Conservation (phyloP, 2,113 vertebrate genomes). For the Stictonetta naevosa region DNA sequence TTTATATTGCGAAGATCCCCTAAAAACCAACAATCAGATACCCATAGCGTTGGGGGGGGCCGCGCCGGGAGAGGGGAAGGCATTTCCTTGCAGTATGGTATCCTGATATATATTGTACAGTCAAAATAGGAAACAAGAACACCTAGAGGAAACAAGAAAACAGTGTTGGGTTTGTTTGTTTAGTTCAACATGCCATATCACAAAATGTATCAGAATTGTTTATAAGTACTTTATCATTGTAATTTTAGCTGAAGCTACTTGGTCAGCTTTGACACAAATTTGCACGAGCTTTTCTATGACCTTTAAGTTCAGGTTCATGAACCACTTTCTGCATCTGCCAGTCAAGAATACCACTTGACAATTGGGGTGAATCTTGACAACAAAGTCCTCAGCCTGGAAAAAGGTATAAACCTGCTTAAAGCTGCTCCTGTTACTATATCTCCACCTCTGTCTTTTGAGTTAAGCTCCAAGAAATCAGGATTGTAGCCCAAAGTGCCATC, state of each 20-base stretch:
- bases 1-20: background rate
- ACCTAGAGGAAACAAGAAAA: background rate
- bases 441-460: background rate
- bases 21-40: too few relatives aligned
- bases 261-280: background rate
- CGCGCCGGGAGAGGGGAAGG: too few relatives aligned
- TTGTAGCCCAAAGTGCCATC: background rate
- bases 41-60: too few relatives aligned
- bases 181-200: background rate
- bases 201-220: background rate
- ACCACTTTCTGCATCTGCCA: background rate
- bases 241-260: background rate
- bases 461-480: background rate
- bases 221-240: background rate
- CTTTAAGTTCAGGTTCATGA: background rate
- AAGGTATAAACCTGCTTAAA: background rate
- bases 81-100: background rate
- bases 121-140: background rate
- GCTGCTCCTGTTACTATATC: background rate
- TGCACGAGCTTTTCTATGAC: background rate
- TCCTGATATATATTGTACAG: background rate
- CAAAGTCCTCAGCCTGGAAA: background rate
- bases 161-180: background rate
- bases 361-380: background rate
- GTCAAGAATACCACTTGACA: background rate